Percentiles rank a stretch among this genome's conserved stretches.
Conservation (phyloP, 2,888 invertebrate species). For the Cerastis rubricosa region DNA sequence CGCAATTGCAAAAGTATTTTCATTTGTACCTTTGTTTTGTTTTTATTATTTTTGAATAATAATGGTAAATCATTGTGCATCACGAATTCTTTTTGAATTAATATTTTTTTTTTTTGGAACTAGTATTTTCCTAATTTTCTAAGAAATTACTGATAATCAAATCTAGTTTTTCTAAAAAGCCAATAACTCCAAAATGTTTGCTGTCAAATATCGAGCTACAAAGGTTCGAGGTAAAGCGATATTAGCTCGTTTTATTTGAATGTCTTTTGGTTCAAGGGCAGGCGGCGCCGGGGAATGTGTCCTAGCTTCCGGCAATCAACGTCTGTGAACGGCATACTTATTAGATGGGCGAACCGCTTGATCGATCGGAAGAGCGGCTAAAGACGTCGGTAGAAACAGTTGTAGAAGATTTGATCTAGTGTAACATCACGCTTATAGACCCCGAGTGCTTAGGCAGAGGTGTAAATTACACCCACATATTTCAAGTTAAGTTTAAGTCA, state of each 20-base stretch:
- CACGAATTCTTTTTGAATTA: too few relatives aligned
- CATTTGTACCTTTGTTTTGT: neutral
- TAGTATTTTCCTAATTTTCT: neutral
- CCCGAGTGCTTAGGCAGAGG: neutral
- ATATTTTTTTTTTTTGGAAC: neutral
- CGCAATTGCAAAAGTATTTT: neutral
- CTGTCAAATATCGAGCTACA: slow-evolving; percentile 71
- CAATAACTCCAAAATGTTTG: slow-evolving; percentile 47
- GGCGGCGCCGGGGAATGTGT: slow-evolving; percentile 79
- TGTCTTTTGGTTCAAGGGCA: slow-evolving; percentile 78
- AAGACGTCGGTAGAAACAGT: neutral
- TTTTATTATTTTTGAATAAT: neutral
- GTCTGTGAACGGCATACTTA: slow-evolving; percentile 77
- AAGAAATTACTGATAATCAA: neutral
- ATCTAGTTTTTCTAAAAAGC: neutral
- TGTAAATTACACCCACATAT: neutral
- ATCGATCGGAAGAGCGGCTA: slow-evolving; percentile 56
- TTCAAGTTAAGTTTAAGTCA: neutral
- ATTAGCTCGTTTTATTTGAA: too few relatives aligned
- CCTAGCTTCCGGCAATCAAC: slow-evolving; percentile 83
- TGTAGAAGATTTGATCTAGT: neutral
- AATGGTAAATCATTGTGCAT: too few relatives aligned
- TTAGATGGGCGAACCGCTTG: slow-evolving; percentile 63
- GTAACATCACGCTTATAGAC: neutral
- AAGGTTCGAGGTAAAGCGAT: slow-evolving; percentile 83